A percentile compares a stretch with the other conserved stretches of the same genome.
Conservation (phyloP, 2,888 invertebrate genomes). For the Anoplius nigerrimus region DNA sequence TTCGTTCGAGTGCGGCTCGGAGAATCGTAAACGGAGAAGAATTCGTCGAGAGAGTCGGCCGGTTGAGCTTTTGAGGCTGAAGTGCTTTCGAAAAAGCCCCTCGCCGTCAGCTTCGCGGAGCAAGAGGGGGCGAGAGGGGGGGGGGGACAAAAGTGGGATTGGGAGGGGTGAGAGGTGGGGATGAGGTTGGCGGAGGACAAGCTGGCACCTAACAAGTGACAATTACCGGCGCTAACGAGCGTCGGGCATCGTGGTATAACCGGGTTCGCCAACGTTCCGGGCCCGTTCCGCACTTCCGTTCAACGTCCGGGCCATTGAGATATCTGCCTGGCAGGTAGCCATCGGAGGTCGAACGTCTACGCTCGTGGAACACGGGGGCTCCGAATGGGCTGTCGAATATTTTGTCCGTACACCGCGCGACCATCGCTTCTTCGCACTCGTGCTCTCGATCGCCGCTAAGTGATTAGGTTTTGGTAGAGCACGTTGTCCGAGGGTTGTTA, state of each 20-base stretch:
- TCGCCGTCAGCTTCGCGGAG: conserved; percentile 36
- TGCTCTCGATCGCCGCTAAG: conserved; percentile 27
- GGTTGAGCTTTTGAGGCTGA: conserved; percentile 47
- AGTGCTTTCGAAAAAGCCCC: conserved; percentile 53
- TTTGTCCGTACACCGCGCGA: too few relatives aligned
- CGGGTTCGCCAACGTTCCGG: conserved; percentile 32
- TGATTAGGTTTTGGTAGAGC: too few relatives aligned
- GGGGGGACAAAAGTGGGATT: conserved; percentile 25
- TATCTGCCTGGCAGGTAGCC: neutral
- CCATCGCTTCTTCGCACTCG: neutral
- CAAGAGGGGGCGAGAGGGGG: neutral
- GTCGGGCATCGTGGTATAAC: conserved; percentile 42
- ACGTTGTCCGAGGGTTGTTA: too few relatives aligned
- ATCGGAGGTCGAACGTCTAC: too few relatives aligned
- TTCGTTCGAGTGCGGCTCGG: neutral
- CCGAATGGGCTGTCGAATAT: too few relatives aligned
- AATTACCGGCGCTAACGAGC: conserved; percentile 66
- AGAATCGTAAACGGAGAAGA: conserved; percentile 23
- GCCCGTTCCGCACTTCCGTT: neutral
- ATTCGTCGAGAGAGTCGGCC: conserved; percentile 36
- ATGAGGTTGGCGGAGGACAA: conserved; percentile 36
- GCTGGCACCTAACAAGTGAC: conserved; percentile 65
- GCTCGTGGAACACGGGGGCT: too few relatives aligned
- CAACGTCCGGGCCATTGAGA: conserved; percentile 2
- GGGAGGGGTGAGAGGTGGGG: conserved; percentile 16